Evolutionary conservation across 2,113 vertebrate genomes (phyloP).

Genomic region (Nycticryphes semicollaris): DNA sequence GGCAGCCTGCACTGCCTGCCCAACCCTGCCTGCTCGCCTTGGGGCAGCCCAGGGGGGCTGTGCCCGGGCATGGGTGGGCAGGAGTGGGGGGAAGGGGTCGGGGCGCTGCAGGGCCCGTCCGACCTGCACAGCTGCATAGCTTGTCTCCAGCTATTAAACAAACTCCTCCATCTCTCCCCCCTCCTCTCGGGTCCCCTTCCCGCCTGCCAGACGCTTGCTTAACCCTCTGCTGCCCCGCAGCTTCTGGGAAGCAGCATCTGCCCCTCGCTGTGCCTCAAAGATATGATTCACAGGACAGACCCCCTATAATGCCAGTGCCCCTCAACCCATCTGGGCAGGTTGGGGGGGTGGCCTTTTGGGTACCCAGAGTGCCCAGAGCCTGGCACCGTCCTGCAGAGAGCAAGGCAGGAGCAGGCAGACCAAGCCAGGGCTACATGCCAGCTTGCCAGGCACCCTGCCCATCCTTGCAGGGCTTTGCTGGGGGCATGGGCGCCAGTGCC

Average conservation of each 20-base stretch:
- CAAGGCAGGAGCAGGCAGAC: background rate
- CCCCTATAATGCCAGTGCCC: rapidly evolving
- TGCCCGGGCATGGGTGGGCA: background rate
- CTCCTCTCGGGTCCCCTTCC: background rate
- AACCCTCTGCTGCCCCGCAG: slow-evolving; percentile 39
- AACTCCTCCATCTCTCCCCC: slow-evolving; percentile 23
- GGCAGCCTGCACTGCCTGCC: background rate
- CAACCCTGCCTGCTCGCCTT: background rate
- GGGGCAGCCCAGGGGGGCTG: background rate
- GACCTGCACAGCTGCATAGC: slow-evolving; percentile 61
- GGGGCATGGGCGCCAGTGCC: background rate
- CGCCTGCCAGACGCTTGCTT: slow-evolving; percentile 17
- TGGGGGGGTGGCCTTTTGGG: no score
- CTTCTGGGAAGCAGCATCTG: background rate
- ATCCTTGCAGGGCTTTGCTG: background rate
- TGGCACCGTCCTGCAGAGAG: background rate
- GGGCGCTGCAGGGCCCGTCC: background rate
- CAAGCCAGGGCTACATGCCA: background rate
- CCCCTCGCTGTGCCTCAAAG: background rate
- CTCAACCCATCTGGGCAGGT: background rate
- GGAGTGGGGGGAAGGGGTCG: background rate
- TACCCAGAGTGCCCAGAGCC: background rate
- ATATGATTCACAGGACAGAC: background rate
- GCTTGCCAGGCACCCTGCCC: background rate
- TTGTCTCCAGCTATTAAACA: slow-evolving; percentile 63